Evolutionary conservation across 2,888 invertebrate species (phyloP).

Genomic region (Rotaria macrura): DNA sequence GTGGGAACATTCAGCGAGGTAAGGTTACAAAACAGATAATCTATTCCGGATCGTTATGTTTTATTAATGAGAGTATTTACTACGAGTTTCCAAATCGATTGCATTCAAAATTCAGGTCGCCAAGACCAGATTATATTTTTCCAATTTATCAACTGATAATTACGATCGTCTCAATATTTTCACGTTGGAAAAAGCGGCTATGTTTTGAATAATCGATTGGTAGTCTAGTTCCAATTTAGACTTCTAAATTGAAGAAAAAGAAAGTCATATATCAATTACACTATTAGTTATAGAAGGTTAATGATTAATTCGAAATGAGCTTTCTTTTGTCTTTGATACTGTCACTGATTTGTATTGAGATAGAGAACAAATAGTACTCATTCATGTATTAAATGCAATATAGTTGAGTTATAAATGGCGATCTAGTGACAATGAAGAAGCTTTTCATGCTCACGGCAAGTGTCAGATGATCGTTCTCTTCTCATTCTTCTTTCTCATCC

Average conservation of each 20-base stretch:
- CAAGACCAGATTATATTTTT: too few relatives aligned
- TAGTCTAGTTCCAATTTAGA: too few relatives aligned
- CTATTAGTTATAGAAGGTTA: not conserved
- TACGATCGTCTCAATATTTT: too few relatives aligned
- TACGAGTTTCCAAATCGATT: too few relatives aligned
- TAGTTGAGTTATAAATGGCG: not conserved
- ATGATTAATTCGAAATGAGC: not conserved
- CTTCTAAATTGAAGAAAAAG: not conserved
- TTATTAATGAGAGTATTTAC: too few relatives aligned
- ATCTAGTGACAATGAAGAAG: not conserved
- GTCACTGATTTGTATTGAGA: not conserved
- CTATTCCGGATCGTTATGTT: too few relatives aligned
- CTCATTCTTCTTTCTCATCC: not conserved
- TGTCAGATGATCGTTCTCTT: slow-evolving; percentile 4
- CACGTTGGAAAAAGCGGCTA: too few relatives aligned
- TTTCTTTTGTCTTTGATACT: not conserved
- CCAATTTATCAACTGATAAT: too few relatives aligned
- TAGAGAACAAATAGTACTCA: not conserved
- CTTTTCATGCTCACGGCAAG: not conserved
- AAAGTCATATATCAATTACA: not conserved
- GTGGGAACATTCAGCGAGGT: too few relatives aligned
- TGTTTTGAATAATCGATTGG: too few relatives aligned
- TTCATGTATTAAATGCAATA: not conserved
- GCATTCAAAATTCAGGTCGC: too few relatives aligned
- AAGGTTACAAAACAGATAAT: too few relatives aligned